Percentiles rank a stretch among this genome's conserved stretches.
These are phyloP conservation scores for Thunnus albacares DNA, from an alignment of 2,797 vertebrate species.

Conservation along the genomic window DNA sequence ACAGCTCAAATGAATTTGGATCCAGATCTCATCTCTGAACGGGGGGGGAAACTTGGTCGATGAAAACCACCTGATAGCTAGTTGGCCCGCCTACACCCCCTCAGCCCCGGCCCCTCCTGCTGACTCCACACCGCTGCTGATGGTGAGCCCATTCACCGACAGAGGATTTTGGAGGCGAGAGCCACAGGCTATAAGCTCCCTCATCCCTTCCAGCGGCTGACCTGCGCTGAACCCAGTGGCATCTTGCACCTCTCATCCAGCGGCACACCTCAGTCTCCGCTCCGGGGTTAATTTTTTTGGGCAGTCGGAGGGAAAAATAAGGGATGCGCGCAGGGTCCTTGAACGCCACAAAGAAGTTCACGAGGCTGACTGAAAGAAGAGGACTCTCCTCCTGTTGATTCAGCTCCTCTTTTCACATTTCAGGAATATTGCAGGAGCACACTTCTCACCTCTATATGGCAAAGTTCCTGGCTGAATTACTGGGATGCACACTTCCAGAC, in stretches of 20 bases:
- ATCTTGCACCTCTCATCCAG: neutral
- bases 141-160: neutral
- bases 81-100: slow-evolving; percentile 35
- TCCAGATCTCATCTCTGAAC: neutral
- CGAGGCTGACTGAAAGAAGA: neutral
- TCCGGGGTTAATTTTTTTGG: neutral
- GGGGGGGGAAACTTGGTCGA: slow-evolving; percentile 4
- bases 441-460: slow-evolving; percentile 77
- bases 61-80: slow-evolving; percentile 32
- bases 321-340: slow-evolving; percentile 49
- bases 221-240: neutral
- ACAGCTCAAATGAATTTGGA: too few species aligned
- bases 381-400: slow-evolving; percentile 58
- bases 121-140: neutral
- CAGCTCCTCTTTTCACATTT: neutral
- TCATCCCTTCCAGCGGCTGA: slow-evolving; percentile 11
- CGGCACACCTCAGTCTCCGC: neutral
- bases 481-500: slow-evolving; percentile 88
- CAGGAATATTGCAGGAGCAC: neutral
- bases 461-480: slow-evolving; percentile 90
- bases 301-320: neutral
- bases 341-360: slow-evolving; percentile 50
- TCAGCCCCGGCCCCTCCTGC: slow-evolving; percentile 34
- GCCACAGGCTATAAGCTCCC: neutral
- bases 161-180: neutral